These are phyloP conservation scores for Epinephelus coioides DNA, from an alignment of 2,797 vertebrate genomes.

Conservation along the genomic window DNA sequence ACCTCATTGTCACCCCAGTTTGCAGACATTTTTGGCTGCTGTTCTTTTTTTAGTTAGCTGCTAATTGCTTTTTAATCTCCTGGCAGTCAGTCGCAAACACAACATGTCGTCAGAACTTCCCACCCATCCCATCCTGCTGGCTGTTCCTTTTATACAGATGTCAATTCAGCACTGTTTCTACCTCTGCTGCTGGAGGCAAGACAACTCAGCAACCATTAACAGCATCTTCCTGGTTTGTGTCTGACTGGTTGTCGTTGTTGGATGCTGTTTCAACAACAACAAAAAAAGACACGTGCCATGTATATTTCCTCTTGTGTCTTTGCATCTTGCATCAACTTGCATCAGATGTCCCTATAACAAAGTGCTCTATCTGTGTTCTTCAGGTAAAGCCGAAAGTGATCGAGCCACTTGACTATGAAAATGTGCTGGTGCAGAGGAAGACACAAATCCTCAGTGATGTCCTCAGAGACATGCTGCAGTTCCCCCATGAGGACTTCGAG, in stretches of 20 bases:
- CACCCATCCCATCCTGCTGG: no score
- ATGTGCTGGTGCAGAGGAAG: slow-evolving; percentile 97
- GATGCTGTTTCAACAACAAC: neutral
- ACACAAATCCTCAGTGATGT: slow-evolving; percentile 98
- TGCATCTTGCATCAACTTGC: neutral
- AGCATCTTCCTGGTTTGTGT: neutral
- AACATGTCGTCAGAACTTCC: no score
- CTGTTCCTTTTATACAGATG: no score
- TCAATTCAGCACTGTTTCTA: no score
- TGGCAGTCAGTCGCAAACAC: no score
- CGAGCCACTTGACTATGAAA: slow-evolving; percentile 98
- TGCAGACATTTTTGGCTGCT: no score
- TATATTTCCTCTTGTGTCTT: neutral
- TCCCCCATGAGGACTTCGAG: slow-evolving; percentile 98
- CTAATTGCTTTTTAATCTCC: no score
- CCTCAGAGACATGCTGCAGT: slow-evolving; percentile 97
- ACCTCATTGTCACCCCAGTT: no score
- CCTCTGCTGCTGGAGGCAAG: no score
- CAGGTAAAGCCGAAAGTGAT: slow-evolving; percentile 97
- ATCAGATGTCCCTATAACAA: no score
- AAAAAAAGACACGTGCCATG: neutral
- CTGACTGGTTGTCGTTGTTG: neutral
- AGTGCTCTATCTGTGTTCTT: slow-evolving; percentile 28
- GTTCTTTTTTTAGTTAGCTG: no score
- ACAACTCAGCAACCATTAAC: neutral